These are phyloP conservation scores for Drosophila meridionalis DNA, from an alignment of 2,888 invertebrate genomes.

Conservation along the genomic window DNA sequence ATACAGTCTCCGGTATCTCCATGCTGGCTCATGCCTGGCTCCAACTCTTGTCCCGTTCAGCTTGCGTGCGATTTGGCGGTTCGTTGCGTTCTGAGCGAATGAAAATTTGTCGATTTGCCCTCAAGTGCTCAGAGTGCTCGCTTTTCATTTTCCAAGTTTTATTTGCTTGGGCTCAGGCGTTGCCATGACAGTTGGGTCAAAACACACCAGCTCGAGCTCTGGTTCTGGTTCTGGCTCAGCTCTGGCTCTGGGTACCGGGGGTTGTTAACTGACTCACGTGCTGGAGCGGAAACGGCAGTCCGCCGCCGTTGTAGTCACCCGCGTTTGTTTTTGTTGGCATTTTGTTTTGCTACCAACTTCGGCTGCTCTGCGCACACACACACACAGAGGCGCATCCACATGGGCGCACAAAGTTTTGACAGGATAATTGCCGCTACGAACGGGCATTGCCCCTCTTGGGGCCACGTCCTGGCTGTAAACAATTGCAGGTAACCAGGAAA, in stretches of 20 bases:
- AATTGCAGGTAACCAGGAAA: slow-evolving; percentile 77
- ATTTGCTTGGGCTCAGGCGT: slow-evolving; percentile 36
- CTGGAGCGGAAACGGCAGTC: slow-evolving; percentile 66
- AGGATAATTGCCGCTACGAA: slow-evolving; percentile 67
- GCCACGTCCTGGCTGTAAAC: slow-evolving; percentile 53
- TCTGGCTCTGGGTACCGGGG: slow-evolving; percentile 1
- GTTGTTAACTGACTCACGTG: slow-evolving; percentile 69
- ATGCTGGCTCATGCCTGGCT: slow-evolving; percentile 67
- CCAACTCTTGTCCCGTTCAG: slow-evolving; percentile 1
- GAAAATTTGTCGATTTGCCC: slow-evolving; percentile 52
- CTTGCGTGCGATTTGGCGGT: slow-evolving; percentile 45
- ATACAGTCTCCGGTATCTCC: slow-evolving; percentile 82
- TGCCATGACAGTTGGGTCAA: slow-evolving; percentile 68
- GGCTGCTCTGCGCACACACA: slow-evolving; percentile 21
- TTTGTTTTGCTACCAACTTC: slow-evolving; percentile 77
- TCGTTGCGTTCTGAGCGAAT: slow-evolving; percentile 61
- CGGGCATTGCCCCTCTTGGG: slow-evolving; percentile 9
- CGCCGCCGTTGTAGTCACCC: slow-evolving; percentile 47
- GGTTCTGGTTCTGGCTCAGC: neutral
- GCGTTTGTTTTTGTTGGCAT: slow-evolving; percentile 74
- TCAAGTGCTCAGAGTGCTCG: slow-evolving; percentile 32
- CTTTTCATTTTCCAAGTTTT: slow-evolving; percentile 29
- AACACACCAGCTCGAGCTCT: slow-evolving; percentile 56
- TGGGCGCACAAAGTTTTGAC: slow-evolving; percentile 53
- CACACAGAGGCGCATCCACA: too few relatives aligned